phyloP scores from a whole-genome alignment of 2,113 vertebrate species.

The Macquaria ambigua region DNA sequence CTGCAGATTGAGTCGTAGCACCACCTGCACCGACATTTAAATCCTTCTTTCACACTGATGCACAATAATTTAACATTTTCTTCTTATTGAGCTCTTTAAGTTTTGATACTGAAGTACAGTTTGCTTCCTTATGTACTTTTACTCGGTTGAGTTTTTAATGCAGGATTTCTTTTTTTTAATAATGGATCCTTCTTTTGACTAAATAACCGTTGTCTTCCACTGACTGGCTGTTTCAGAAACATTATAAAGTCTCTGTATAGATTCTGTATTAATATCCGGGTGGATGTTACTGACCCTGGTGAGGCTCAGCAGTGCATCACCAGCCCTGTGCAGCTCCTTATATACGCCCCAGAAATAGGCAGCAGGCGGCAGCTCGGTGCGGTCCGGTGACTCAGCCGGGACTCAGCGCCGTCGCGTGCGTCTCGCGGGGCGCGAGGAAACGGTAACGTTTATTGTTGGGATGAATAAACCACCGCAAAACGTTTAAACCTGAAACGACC shows the following conservation, averaged over 20 bases:
- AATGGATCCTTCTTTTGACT: too few relatives aligned
- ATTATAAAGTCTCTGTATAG: neutral
- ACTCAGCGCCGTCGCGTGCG: slow-evolving; percentile 66
- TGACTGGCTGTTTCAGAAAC: too few relatives aligned
- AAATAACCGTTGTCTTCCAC: too few relatives aligned
- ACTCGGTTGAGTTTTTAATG: too few relatives aligned
- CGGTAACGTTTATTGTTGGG: slow-evolving; percentile 37
- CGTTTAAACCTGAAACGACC: slow-evolving; percentile 17
- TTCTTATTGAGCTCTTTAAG: neutral
- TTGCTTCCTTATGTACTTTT: too few relatives aligned
- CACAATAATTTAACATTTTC: neutral
- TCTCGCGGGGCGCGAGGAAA: slow-evolving; percentile 43
- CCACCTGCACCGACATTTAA: too few relatives aligned
- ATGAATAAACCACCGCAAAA: slow-evolving; percentile 54
- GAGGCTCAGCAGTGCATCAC: neutral
- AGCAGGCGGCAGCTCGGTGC: neutral
- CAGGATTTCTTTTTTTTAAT: too few relatives aligned
- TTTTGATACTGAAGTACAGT: too few relatives aligned
- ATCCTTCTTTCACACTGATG: too few relatives aligned
- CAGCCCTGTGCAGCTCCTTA: slow-evolving; percentile 11
- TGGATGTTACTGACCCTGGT: neutral
- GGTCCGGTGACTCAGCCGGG: slow-evolving; percentile 69
- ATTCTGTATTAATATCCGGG: neutral
- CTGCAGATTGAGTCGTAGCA: neutral
- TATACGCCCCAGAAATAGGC: slow-evolving; percentile 63